Percentiles rank a stretch among this genome's conserved stretches.
Evolutionary conservation across 2,888 invertebrate species (phyloP).

Genomic region (Vandiemenella viatica): DNA sequence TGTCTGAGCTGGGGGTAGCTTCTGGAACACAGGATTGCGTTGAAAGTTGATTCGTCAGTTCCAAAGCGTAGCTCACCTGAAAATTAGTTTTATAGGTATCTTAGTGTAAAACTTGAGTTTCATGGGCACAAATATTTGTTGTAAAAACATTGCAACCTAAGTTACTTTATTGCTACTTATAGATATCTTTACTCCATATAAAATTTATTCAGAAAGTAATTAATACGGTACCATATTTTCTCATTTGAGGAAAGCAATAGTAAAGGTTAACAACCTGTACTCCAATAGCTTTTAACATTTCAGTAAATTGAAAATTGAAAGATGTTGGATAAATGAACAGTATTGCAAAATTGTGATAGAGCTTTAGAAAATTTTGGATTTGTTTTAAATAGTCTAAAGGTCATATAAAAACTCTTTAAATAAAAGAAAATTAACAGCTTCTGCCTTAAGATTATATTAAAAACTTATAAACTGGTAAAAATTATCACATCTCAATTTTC

Average conservation of each 20-base stretch:
- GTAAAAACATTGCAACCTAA: background rate
- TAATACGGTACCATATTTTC: background rate
- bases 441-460: too few species aligned
- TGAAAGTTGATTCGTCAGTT: slow-evolving; percentile 77
- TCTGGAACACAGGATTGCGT: slow-evolving; percentile 66
- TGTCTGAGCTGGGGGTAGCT: slow-evolving; percentile 47
- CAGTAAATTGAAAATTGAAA: too few species aligned
- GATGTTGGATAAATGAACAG: too few species aligned
- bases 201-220: background rate
- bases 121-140: background rate
- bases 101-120: background rate
- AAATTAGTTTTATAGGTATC: background rate
- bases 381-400: too few species aligned
- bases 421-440: too few species aligned
- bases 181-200: background rate
- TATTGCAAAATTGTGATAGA: too few species aligned
- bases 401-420: too few species aligned
- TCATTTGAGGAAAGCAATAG: background rate
- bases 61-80: slow-evolving; percentile 46
- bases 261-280: too few species aligned
- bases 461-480: background rate
- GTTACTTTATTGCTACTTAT: background rate
- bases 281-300: too few species aligned
- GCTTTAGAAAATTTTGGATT: too few species aligned
- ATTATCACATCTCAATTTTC: background rate